A percentile compares a stretch with the other conserved stretches of the same genome.
Conservation (phyloP, 2,797 vertebrate species). For the Dicrostonyx torquatus region DNA sequence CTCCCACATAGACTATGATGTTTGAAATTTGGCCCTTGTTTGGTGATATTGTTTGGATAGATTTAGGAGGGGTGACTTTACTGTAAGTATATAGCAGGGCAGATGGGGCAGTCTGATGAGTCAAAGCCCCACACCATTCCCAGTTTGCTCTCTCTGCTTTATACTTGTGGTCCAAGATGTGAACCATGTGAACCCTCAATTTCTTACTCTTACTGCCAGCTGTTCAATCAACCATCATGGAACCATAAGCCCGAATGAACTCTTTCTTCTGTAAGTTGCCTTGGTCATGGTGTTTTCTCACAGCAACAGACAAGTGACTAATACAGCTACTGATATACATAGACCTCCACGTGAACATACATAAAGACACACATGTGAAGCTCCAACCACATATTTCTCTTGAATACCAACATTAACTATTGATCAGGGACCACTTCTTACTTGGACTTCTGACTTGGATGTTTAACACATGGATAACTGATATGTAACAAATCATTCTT, state of each 20-base stretch:
- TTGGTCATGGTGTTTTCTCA: neutral
- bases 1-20: neutral
- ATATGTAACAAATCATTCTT: neutral
- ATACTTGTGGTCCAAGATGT: neutral
- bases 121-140: neutral
- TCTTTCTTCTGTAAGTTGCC: neutral
- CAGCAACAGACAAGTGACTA: neutral
- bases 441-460: neutral
- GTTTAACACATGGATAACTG: neutral
- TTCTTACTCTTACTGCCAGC: neutral
- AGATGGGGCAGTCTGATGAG: neutral
- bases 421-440: neutral
- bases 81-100: neutral
- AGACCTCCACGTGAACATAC: no score
- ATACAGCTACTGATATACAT: neutral
- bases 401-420: no score
- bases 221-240: neutral
- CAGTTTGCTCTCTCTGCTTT: neutral
- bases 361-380: no score
- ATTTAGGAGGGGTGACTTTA: neutral
- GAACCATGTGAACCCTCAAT: neutral
- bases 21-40: neutral
- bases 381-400: neutral
- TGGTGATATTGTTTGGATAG: neutral
- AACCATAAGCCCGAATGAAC: neutral